phyloP scores from a whole-genome alignment of 1,140 invertebrate genomes.

The Doryteuthis pealeii region DNA sequence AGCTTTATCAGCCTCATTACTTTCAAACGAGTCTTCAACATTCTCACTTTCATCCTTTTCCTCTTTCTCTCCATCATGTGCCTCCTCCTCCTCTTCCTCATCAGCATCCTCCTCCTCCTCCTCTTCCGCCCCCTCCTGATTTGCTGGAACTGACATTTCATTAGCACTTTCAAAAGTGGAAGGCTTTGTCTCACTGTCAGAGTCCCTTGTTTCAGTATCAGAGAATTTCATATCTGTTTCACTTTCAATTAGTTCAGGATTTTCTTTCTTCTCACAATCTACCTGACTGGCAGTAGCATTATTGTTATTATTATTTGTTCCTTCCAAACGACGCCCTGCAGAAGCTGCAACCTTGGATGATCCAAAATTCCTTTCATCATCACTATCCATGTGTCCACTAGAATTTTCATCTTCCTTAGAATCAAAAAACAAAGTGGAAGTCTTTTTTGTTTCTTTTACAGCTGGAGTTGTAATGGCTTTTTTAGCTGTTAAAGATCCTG shows the following conservation, averaged over 20 bases:
- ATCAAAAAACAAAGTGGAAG: background rate
- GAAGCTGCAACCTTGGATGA: background rate
- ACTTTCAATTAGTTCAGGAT: background rate
- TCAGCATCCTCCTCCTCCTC: background rate
- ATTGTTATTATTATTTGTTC: background rate
- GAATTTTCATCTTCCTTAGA: constrained; percentile 3
- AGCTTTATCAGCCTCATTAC: background rate
- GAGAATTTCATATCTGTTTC: background rate
- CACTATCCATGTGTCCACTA: background rate
- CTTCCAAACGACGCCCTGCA: background rate
- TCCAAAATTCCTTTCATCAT: background rate
- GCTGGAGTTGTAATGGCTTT: background rate
- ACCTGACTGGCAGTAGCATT: no score
- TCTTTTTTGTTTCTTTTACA: background rate
- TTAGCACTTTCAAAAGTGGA: background rate
- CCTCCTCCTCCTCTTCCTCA: background rate
- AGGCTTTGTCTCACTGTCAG: background rate
- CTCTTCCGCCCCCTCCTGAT: background rate
- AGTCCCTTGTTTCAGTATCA: background rate
- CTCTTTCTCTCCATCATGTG: background rate
- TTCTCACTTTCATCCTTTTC: background rate
- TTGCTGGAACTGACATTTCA: background rate
- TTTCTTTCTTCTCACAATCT: background rate
- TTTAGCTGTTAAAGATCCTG: constrained; percentile 8
- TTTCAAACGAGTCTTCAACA: background rate